phyloP scores from a whole-genome alignment of 2,113 vertebrate genomes.

The Glaucidium brasilianum region DNA sequence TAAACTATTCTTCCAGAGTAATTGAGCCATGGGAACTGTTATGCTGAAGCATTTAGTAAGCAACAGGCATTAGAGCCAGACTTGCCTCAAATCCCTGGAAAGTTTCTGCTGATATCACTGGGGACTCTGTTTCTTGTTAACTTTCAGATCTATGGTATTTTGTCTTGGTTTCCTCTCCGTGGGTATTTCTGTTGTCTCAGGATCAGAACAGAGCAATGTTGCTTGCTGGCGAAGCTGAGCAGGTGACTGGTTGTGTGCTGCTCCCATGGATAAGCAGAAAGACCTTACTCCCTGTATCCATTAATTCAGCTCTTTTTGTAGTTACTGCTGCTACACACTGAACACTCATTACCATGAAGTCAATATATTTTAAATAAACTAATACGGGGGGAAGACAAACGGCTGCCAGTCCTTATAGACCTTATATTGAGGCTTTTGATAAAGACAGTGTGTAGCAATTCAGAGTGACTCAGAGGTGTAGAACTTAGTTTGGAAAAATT shows the following conservation, averaged over 20 bases:
- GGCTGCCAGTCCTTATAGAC: not conserved
- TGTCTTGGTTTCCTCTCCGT: not conserved
- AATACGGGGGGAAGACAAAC: not conserved
- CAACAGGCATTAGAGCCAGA: not conserved
- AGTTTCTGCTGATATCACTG: not conserved
- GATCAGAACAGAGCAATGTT: not conserved
- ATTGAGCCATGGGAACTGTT: not conserved
- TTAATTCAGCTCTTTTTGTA: not conserved
- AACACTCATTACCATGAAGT: not conserved
- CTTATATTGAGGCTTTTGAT: not conserved
- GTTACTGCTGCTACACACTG: not conserved
- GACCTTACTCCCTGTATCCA: not conserved
- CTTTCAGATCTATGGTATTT: not conserved
- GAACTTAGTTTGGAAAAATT: not conserved
- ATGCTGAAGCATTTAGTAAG: not conserved
- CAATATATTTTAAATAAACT: not conserved
- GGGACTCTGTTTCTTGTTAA: not conserved
- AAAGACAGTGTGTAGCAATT: not conserved
- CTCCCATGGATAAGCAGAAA: not conserved
- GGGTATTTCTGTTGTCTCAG: not conserved
- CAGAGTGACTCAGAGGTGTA: not conserved
- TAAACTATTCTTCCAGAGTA: not conserved
- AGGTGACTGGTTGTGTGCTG: not conserved
- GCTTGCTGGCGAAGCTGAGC: not conserved
- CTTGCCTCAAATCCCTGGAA: not conserved